Evolutionary conservation across 2,797 vertebrate genomes (phyloP), one percentile per base, ranked within the genome.

Genomic region (Scomberomorus guttatus): DNA sequence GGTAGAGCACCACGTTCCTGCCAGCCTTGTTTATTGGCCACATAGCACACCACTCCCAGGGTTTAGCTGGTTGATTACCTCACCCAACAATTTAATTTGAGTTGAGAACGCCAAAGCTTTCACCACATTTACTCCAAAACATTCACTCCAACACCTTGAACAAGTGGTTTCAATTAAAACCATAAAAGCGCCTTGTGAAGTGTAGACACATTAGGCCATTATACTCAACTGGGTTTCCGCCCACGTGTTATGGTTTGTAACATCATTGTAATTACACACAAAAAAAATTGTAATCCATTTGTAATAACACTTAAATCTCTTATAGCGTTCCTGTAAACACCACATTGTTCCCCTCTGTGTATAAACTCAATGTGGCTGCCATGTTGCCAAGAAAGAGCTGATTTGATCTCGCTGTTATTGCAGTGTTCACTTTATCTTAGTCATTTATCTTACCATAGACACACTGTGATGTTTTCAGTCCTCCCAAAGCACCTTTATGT

Each of bases 361-460:
- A 24, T 67, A 24, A 79, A 79, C 39, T 65, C 69, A 37, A 18
- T 59, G 68, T 57, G 56, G 65, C 54, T 73, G 44, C 65, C 60
- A 42, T 79, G 55, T 80, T 88, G 78, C 51, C 54, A 58, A 67
- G 55, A 82, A 81, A 72, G n/a, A 71, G 65, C 52, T 77, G 50
- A 81, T 76, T 75, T 54, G 64, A 80, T 89, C 85, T 71, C 2
- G 65, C 70, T 73, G 75, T 37, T 71, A 81, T 67, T 76, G 57
- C 60, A 62, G 25, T 44, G 27, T 73, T 83, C 58, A 27, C 48
- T 80, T 50, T 79, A 80, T 87, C 82, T 72, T 1, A 12, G 37
- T 68, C 72, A 79, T 88, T 85, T 81, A 82, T 91, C 72, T 80
- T n/a, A 76, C 58, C 57, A 20, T 80, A 78, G 48, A 81, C 62